These are phyloP conservation scores for Typhlomys cinereus DNA, from an alignment of 2,113 vertebrate genomes.

Conservation along the genomic window DNA sequence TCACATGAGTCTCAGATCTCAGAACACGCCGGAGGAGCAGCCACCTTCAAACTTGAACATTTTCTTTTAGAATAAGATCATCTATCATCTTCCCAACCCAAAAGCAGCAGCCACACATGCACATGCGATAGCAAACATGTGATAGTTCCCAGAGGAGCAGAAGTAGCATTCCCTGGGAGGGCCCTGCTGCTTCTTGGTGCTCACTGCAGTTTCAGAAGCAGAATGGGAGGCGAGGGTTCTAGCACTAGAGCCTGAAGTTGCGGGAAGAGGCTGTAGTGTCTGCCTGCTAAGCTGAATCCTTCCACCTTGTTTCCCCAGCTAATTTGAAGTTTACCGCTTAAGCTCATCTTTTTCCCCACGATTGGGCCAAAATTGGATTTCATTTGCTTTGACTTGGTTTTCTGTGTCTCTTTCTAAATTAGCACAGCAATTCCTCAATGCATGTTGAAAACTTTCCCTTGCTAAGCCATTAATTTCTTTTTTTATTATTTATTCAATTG, in stretches of 20 bases:
- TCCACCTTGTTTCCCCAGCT: neutral
- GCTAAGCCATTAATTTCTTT: no score
- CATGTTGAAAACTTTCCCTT: neutral
- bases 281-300: neutral
- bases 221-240: neutral
- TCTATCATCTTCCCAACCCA: neutral
- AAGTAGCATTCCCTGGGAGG: neutral
- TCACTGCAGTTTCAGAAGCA: slow-evolving; percentile 1
- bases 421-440: neutral
- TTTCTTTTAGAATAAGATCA: slow-evolving; percentile 14
- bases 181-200: neutral
- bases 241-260: neutral
- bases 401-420: neutral
- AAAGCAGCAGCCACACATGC: neutral
- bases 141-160: neutral
- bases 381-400: neutral
- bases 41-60: neutral
- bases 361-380: neutral
- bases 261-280: neutral
- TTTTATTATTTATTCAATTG: neutral
- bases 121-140: neutral
- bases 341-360: neutral
- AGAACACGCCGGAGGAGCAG: neutral
- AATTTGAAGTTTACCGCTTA: neutral
- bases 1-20: neutral